phyloP scores from a whole-genome alignment of 2,888 invertebrate species.

The Perizoma affinitatum region DNA sequence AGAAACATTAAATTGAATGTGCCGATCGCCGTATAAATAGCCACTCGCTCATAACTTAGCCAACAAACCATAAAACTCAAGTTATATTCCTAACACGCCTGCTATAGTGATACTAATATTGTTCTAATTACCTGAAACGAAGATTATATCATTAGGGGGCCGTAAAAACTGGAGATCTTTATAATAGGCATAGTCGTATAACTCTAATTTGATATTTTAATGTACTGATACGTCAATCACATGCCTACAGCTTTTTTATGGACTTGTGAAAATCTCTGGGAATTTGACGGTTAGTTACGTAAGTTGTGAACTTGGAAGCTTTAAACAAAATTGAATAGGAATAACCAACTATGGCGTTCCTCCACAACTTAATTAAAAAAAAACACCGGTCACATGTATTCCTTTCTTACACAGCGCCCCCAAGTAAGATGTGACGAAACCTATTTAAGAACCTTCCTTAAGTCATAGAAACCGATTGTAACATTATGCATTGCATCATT shows the following conservation, averaged over 20 bases:
- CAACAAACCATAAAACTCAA: slow-evolving; percentile 24
- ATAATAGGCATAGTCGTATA: slow-evolving; percentile 28
- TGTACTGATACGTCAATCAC: slow-evolving; percentile 35
- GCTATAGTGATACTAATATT: slow-evolving; percentile 50
- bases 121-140: slow-evolving; percentile 46
- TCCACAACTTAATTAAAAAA: no score
- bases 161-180: slow-evolving; percentile 34
- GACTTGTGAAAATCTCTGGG: slow-evolving; percentile 33
- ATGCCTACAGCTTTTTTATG: slow-evolving; percentile 33
- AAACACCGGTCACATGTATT: no score
- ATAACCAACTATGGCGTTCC: no score
- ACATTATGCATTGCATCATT: no score
- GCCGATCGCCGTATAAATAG: background rate
- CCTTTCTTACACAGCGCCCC: no score
- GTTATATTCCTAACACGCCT: slow-evolving; percentile 42
- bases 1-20: no score
- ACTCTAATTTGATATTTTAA: slow-evolving; percentile 36
- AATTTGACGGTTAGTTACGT: slow-evolving; percentile 22
- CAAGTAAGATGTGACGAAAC: no score
- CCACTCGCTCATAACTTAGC: slow-evolving; percentile 16
- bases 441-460: no score
- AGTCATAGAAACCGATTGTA: no score
- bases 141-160: slow-evolving; percentile 36
- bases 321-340: background rate
- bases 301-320: background rate